A percentile compares a stretch with the other conserved stretches of the same genome.
Evolutionary conservation across 2,113 vertebrate genomes (phyloP).

Genomic region (Nyctibius bracteatus): DNA sequence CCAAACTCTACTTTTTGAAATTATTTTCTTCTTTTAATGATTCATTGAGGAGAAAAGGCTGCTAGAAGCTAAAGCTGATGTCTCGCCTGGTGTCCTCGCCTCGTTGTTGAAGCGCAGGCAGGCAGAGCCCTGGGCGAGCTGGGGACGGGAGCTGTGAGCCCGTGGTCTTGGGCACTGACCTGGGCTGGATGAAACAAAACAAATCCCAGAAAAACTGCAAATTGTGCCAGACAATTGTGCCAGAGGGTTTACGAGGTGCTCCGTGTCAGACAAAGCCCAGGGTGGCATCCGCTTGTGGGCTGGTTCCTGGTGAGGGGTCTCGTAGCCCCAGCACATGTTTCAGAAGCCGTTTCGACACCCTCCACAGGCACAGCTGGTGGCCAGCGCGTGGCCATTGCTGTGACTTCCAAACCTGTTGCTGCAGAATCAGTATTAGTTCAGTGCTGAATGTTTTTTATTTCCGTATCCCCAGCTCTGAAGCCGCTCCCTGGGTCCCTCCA

Average conservation of each 20-base stretch:
- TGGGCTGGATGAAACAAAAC: neutral
- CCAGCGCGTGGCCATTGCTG: neutral
- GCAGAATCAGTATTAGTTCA: neutral
- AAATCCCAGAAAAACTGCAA: slow-evolving; percentile 41
- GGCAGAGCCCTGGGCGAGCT: neutral
- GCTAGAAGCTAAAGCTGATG: neutral
- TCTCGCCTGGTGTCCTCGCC: neutral
- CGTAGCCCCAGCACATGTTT: neutral
- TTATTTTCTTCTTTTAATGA: neutral
- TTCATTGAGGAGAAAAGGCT: neutral
- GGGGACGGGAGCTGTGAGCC: neutral
- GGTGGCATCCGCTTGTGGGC: neutral
- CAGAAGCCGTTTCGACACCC: neutral
- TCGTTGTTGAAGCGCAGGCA: neutral
- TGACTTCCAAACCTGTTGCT: neutral
- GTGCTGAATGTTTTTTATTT: neutral
- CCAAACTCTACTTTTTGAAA: neutral
- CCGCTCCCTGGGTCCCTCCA: neutral
- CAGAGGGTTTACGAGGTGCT: neutral
- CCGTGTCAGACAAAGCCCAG: neutral
- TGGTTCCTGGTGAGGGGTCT: neutral
- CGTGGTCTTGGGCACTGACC: neutral
- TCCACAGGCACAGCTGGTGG: neutral
- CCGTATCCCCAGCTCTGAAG: neutral
- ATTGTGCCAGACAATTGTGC: slow-evolving; percentile 46